Evolutionary conservation across 2,888 invertebrate genomes (phyloP), one percentile per base, ranked within the genome.

Genomic region (Andrena camellia): DNA sequence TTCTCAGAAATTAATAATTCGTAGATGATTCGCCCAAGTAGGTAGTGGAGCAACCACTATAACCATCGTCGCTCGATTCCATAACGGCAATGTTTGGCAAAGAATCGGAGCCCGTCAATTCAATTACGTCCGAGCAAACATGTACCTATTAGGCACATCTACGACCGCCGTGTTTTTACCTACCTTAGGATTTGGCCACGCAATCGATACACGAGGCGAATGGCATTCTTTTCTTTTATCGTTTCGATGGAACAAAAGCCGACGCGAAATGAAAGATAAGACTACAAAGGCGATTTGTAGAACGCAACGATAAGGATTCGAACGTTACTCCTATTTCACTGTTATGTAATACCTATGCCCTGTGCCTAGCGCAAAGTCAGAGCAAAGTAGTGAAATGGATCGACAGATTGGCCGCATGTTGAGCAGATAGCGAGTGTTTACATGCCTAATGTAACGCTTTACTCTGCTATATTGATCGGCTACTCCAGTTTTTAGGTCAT

Each of bases 361-460:
- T 17, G 42, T 42, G 17, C 42, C 42, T 17, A 42, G 20, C 52
- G 52, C 20, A n/a, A 52, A 20, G 52, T 20, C 52, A 20, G 52
- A 20, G 52, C 52, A 52, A 52, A 52, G 52, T 52, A 52, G 79
- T 85, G 29, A 66, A 71, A 60, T 33, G 33, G 50, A 66, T 78
- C 78, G 84, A 89, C 89, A 91, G 90, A 91, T 90, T 91, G 90
- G 81, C 76, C 83, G 79, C 66, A 72, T 73, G 83, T 86, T 83
- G 79, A 80, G 66, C 72, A 90, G 92, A 92, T 91, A 92, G 73
- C 83, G 81, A 69, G 66, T 92, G 91, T 92, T 92, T 90, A 92
- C 92, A 91, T 85, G 90, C 86, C 88, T 92, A 92, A 92, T 92
- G 92, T 90, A 92, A 89, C 86, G 70, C 81, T 78, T 66, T 54